Evolutionary conservation across 2,888 invertebrate species (phyloP).

Genomic region (Caenorhabditis japonica): DNA sequence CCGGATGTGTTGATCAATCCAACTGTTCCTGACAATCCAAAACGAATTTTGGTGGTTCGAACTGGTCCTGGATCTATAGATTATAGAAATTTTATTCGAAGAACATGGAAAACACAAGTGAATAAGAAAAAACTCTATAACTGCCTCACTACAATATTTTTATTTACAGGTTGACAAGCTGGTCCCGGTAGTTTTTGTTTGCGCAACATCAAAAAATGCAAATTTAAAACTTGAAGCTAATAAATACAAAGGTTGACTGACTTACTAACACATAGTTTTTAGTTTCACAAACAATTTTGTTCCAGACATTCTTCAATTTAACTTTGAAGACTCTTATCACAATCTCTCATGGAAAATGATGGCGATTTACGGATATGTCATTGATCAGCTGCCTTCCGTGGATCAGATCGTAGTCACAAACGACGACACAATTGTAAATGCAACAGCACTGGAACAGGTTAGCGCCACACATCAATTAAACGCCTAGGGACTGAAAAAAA

Average conservation of each 20-base stretch:
- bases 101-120: conserved; percentile 71
- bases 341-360: conserved; percentile 77
- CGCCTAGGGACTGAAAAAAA: conserved; percentile 6
- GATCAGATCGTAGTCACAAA: conserved; percentile 69
- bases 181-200: conserved; percentile 64
- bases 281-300: not conserved
- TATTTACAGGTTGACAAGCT: conserved; percentile 52
- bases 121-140: not conserved
- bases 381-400: conserved; percentile 57
- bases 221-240: conserved; percentile 56
- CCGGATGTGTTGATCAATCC: conserved; percentile 59
- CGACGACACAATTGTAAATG: conserved; percentile 76
- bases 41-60: conserved; percentile 65
- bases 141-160: not conserved
- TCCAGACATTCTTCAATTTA: conserved; percentile 73
- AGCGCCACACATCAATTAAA: conserved; percentile 17
- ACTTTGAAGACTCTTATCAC: conserved; percentile 75
- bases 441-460: conserved; percentile 68
- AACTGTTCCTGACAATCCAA: conserved; percentile 45
- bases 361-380: conserved; percentile 72
- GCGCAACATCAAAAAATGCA: conserved; percentile 55
- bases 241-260: conserved; percentile 47
- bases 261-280: not conserved
- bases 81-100: conserved; percentile 70
- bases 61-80: conserved; percentile 67